A percentile compares a stretch with the other conserved stretches of the same genome.
These are phyloP conservation scores for Crocuta crocuta DNA, from an alignment of 2,113 vertebrate species.

Conservation along the genomic window DNA sequence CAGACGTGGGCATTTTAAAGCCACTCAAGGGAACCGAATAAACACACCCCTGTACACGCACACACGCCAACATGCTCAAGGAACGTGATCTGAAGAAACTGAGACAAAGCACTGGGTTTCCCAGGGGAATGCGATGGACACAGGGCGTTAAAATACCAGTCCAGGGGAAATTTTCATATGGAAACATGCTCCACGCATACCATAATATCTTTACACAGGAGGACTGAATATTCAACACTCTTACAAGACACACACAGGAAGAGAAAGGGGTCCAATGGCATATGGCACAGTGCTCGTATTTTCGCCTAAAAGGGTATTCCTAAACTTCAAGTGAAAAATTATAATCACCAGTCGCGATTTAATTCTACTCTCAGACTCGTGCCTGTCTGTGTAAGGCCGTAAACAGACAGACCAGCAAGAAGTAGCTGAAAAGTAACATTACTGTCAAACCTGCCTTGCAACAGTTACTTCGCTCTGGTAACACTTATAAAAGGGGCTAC, in stretches of 20 bases:
- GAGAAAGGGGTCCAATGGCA: neutral
- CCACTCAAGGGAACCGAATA: neutral
- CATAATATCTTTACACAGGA: neutral
- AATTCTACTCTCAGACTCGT: neutral
- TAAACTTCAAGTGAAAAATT: slow-evolving; percentile 11
- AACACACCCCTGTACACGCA: neutral
- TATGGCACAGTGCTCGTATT: neutral
- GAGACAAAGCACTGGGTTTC: neutral
- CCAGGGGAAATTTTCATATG: neutral
- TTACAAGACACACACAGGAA: neutral
- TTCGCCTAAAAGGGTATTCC: slow-evolving; percentile 28
- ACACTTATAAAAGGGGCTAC: neutral
- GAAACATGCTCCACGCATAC: neutral
- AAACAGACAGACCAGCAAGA: neutral
- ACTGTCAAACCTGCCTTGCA: neutral
- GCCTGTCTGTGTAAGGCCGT: neutral
- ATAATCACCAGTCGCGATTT: neutral
- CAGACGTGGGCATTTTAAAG: neutral
- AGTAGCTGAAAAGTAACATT: neutral
- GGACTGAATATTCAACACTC: neutral
- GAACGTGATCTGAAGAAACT: neutral
- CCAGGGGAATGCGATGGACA: neutral
- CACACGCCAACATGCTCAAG: neutral
- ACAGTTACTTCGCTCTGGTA: neutral
- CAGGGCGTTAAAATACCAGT: neutral